Conservation (phyloP, 1,140 invertebrate species). For the Drosophila lowei region DNA sequence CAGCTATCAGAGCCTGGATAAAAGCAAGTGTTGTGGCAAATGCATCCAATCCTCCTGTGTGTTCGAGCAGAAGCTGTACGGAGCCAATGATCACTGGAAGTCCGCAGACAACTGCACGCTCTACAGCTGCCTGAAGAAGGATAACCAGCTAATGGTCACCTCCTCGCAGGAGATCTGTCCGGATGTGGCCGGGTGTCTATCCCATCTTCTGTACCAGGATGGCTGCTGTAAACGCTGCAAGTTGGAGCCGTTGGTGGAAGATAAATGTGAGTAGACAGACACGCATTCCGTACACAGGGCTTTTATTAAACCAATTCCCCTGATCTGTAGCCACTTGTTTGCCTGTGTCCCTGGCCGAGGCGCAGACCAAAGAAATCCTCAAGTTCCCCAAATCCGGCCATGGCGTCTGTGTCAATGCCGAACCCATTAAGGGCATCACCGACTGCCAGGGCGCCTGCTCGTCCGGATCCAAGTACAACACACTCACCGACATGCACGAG, state of each 20-base stretch:
- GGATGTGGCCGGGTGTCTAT: slow-evolving; percentile 85
- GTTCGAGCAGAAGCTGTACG: slow-evolving; percentile 84
- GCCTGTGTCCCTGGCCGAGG: slow-evolving; percentile 84
- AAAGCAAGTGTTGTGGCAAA: slow-evolving; percentile 87
- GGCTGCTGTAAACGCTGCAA: slow-evolving; percentile 89
- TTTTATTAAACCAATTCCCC: not conserved
- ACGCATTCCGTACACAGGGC: not conserved
- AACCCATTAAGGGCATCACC: slow-evolving; percentile 85
- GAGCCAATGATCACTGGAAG: slow-evolving; percentile 85
- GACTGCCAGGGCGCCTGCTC: slow-evolving; percentile 88
- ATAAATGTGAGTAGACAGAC: slow-evolving; percentile 69
- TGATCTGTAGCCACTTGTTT: slow-evolving; percentile 84
- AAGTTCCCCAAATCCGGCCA: slow-evolving; percentile 81
- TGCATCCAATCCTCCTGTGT: slow-evolving; percentile 88
- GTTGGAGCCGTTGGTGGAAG: slow-evolving; percentile 75
- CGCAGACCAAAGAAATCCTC: slow-evolving; percentile 85
- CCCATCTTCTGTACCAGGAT: slow-evolving; percentile 83
- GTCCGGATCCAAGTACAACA: slow-evolving; percentile 87
- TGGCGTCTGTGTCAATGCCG: slow-evolving; percentile 86
- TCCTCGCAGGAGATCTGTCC: slow-evolving; percentile 85
- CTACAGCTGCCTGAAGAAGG: slow-evolving; percentile 64
- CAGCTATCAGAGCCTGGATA: slow-evolving; percentile 83
- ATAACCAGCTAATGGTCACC: slow-evolving; percentile 83
- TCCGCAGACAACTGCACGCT: slow-evolving; percentile 88
- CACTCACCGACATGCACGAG: slow-evolving; percentile 64